Evolutionary conservation across 2,797 vertebrate genomes (phyloP).

Genomic region (Lutjanus argentimaculatus): DNA sequence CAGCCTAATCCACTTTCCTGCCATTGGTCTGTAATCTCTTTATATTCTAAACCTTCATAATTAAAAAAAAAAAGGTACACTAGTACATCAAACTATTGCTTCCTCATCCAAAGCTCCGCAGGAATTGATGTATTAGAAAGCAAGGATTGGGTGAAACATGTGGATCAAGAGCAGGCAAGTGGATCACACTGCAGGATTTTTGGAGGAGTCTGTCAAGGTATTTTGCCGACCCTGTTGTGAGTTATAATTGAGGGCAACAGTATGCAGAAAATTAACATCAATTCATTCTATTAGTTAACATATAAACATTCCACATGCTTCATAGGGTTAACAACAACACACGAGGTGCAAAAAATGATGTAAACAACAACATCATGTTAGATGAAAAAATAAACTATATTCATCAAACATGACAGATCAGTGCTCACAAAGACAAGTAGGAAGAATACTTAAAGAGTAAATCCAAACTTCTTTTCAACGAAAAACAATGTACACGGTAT

Average conservation of each 20-base stretch:
- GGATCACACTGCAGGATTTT: neutral
- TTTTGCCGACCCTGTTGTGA: neutral
- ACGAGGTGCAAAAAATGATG: neutral
- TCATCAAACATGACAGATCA: neutral
- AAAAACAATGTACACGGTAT: too few species aligned
- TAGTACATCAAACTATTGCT: neutral
- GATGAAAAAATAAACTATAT: neutral
- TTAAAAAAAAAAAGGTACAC: neutral
- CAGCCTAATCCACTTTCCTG: neutral
- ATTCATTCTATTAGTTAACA: neutral
- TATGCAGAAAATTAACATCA: neutral
- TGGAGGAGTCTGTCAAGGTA: neutral
- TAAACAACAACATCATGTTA: neutral
- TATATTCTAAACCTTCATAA: neutral
- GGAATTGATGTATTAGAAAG: neutral
- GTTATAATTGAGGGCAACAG: neutral
- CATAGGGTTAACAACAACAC: neutral
- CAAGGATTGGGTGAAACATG: neutral
- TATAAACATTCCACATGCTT: neutral
- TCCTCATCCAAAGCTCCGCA: neutral
- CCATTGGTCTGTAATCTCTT: neutral
- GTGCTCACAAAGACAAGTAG: neutral
- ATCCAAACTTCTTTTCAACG: too few species aligned
- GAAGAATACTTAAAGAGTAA: neutral
- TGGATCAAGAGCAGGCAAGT: neutral